Percentiles rank a stretch among this genome's conserved stretches.
phyloP scores from a whole-genome alignment of 2,113 vertebrate genomes.

The Megaceryle torquata region DNA sequence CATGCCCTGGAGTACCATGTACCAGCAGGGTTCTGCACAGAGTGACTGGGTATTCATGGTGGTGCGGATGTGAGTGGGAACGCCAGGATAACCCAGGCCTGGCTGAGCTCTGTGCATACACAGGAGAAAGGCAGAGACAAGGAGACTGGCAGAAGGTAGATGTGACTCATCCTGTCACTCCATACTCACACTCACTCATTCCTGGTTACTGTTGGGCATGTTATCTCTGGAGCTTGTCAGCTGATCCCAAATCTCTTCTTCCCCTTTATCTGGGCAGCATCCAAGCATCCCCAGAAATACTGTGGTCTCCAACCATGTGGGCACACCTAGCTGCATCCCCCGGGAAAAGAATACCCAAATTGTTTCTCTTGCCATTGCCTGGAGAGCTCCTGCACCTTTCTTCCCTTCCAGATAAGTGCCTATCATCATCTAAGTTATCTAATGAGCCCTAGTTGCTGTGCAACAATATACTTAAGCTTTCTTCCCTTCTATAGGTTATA shows the following conservation, averaged over 20 bases:
- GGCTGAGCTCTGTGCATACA: not conserved
- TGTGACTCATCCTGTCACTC: not conserved
- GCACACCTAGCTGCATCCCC: not conserved
- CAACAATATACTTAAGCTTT: not conserved
- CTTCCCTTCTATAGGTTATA: not conserved
- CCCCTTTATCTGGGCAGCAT: not conserved
- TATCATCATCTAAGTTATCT: rapidly evolving
- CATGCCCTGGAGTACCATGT: not conserved
- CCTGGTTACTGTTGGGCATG: not conserved
- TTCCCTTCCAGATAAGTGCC: not conserved
- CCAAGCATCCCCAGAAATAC: not conserved
- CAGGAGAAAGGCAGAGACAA: not conserved
- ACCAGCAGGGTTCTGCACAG: not conserved
- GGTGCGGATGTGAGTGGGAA: not conserved
- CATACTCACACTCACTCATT: not conserved
- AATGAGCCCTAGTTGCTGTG: not conserved
- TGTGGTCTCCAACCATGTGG: not conserved
- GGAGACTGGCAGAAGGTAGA: not conserved
- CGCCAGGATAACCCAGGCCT: not conserved
- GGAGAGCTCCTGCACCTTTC: not conserved
- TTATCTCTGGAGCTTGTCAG: not conserved
- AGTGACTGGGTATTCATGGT: rapidly evolving
- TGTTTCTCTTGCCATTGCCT: not conserved
- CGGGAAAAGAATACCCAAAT: not conserved
- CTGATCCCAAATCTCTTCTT: not conserved